Evolutionary conservation across 2,113 vertebrate genomes (phyloP).

Genomic region (Cyanoderma ruficeps): DNA sequence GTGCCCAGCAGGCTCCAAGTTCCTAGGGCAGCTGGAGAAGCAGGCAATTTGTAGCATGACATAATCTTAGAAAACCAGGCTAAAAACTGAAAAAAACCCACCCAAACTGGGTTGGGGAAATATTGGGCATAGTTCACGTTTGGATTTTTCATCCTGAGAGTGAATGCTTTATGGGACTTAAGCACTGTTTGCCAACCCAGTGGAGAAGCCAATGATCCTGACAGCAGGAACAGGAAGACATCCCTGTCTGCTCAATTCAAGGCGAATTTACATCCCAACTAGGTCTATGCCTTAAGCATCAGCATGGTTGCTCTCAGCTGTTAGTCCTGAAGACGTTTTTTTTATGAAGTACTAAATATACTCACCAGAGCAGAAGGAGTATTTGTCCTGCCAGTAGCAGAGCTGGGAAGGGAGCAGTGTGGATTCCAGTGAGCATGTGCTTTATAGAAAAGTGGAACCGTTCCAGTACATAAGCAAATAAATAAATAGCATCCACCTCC

Average conservation of each 20-base stretch:
- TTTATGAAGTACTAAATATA: background rate
- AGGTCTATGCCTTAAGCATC: background rate
- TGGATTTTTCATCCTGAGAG: background rate
- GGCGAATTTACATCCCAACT: background rate
- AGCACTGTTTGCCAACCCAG: accelerated
- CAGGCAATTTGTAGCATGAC: background rate
- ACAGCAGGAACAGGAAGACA: background rate
- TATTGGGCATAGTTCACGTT: background rate
- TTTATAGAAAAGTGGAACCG: background rate
- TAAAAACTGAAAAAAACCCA: background rate
- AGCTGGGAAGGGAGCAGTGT: background rate
- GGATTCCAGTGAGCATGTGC: background rate
- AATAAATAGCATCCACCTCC: constrained; percentile 8
- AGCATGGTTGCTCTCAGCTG: background rate
- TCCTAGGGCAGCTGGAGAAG: background rate
- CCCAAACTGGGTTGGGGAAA: background rate
- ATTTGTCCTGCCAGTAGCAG: background rate
- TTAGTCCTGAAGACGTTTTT: background rate
- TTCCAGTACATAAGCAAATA: constrained; percentile 10
- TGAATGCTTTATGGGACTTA: background rate
- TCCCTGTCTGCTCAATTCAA: background rate
- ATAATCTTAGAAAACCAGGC: background rate
- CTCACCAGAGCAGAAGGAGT: background rate
- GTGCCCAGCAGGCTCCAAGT: background rate
- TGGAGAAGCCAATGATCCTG: background rate